Conservation (phyloP, 2,113 vertebrate species). For the Myiagra hebetior region DNA sequence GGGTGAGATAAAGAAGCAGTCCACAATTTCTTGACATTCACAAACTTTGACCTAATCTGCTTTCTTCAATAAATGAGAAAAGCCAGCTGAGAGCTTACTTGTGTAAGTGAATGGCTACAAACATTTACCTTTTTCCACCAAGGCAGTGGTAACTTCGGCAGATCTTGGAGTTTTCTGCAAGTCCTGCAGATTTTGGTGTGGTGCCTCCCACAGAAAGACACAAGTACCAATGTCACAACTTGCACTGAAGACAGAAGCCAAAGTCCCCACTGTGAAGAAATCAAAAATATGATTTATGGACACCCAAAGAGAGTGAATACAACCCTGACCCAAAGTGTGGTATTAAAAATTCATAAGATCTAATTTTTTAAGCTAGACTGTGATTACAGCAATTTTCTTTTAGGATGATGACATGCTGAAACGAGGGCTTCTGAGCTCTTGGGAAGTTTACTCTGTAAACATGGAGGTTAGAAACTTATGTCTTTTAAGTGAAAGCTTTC, state of each 20-base stretch:
- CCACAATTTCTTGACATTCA: neutral
- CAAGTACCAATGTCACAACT: neutral
- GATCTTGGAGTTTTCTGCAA: neutral
- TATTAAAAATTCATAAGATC: neutral
- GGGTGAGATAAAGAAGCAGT: neutral
- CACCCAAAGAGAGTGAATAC: neutral
- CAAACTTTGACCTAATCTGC: neutral
- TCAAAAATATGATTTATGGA: neutral
- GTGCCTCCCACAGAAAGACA: neutral
- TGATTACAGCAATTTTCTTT: neutral
- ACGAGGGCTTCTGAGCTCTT: too few relatives aligned
- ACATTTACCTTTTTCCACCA: neutral
- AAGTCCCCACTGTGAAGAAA: neutral
- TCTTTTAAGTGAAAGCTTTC: neutral
- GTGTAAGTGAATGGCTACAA: neutral
- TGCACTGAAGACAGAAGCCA: neutral
- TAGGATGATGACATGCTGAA: too few relatives aligned
- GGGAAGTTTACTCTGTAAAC: too few relatives aligned
- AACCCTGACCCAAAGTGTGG: fast-evolving
- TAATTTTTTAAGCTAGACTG: neutral
- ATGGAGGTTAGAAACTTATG: too few relatives aligned
- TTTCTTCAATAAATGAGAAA: neutral
- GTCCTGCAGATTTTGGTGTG: neutral
- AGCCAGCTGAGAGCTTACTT: neutral
- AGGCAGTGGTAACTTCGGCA: neutral